These are phyloP conservation scores for Homalodisca vitripennis DNA, from an alignment of 1,140 invertebrate species.

Conservation along the genomic window DNA sequence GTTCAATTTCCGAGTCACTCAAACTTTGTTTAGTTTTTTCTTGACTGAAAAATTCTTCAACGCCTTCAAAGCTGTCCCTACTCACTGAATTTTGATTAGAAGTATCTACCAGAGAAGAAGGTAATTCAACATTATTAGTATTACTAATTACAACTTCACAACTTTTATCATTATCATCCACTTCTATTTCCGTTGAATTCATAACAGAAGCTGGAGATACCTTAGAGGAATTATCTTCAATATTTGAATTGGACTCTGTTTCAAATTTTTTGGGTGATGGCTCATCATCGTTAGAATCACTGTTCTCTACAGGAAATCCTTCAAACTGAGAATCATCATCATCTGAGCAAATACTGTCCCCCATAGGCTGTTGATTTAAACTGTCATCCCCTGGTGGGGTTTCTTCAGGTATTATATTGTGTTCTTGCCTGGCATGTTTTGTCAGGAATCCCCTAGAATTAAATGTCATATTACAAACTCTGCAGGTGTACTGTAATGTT, in stretches of 20 bases:
- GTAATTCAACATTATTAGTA: not conserved
- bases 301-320: constrained; percentile 1
- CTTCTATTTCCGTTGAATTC: not conserved
- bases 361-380: not conserved
- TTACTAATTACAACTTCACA: constrained; percentile 1
- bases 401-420: not conserved
- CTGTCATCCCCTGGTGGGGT: not conserved
- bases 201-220: not conserved
- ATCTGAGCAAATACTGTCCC: not conserved
- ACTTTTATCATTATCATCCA: not conserved
- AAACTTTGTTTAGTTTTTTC: not conserved
- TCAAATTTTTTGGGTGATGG: no score
- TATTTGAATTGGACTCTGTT: not conserved
- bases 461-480: constrained; percentile 31
- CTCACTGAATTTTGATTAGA: not conserved
- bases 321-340: constrained; percentile 12
- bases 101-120: no score
- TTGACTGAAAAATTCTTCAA: not conserved
- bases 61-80: not conserved
- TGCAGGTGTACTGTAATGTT: constrained; percentile 27
- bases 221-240: not conserved
- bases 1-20: not conserved
- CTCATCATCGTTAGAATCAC: no score
- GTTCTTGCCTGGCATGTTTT: not conserved
- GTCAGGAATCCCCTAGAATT: constrained; percentile 32